Evolutionary conservation across 2,888 invertebrate species (phyloP).

Genomic region (Drosophila phalerata): DNA sequence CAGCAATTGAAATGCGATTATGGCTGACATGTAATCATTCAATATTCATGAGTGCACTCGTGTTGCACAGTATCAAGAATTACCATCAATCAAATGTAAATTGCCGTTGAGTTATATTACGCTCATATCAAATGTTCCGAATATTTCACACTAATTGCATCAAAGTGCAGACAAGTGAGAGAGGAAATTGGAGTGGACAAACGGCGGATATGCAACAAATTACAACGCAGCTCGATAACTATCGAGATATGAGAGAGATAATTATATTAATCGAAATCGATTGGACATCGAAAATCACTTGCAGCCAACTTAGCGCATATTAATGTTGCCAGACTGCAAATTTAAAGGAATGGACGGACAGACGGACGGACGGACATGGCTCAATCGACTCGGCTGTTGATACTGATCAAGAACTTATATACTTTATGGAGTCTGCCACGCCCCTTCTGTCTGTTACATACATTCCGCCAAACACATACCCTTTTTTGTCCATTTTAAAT

Average conservation of each 20-base stretch:
- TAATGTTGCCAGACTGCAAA: conserved; percentile 9
- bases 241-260: conserved; percentile 6
- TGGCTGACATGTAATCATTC: conserved; percentile 46
- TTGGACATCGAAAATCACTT: conserved; percentile 6
- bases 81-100: conserved; percentile 63
- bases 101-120: conserved; percentile 54
- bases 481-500: too few relatives aligned
- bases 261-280: conserved; percentile 32
- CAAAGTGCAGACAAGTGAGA: conserved; percentile 32
- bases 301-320: conserved; percentile 12
- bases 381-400: too few relatives aligned
- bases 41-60: conserved; percentile 56
- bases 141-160: conserved; percentile 58
- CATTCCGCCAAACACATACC: too few relatives aligned
- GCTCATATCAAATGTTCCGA: conserved; percentile 45
- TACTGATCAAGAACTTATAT: too few relatives aligned
- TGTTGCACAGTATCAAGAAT: conserved; percentile 11
- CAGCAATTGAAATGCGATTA: conserved; percentile 52
- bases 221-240: conserved; percentile 21
- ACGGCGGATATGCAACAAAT: conserved; percentile 48
- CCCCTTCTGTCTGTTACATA: too few relatives aligned
- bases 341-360: background rate
- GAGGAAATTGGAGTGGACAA: conserved; percentile 45
- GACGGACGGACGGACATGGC: too few relatives aligned
- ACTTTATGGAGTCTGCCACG: too few relatives aligned